phyloP scores from a whole-genome alignment of 2,113 vertebrate species.

The Lates calcarifer region DNA sequence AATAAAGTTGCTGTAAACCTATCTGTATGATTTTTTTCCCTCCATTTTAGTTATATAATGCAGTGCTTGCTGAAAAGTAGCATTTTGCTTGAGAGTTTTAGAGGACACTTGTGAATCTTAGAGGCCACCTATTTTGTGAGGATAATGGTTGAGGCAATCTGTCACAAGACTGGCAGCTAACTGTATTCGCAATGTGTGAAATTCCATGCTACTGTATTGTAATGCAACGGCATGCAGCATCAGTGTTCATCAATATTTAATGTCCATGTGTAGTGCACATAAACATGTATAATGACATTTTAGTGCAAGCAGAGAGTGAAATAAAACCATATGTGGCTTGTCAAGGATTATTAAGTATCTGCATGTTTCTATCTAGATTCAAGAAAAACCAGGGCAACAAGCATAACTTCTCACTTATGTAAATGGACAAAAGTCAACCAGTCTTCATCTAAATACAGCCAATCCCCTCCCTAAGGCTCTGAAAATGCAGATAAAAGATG shows the following conservation, averaged over 20 bases:
- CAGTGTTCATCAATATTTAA: background rate
- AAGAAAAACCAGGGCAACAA: conserved; percentile 4
- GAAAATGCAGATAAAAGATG: conserved; percentile 42
- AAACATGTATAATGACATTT: background rate
- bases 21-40: no score
- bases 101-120: background rate
- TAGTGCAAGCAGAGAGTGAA: background rate
- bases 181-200: background rate
- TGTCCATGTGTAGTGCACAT: background rate
- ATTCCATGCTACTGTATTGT: background rate
- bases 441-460: conserved; percentile 40
- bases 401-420: conserved; percentile 24
- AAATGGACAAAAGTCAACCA: conserved; percentile 32
- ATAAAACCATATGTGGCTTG: background rate
- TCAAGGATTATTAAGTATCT: background rate
- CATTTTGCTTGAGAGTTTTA: background rate
- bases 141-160: background rate
- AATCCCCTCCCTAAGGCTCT: conserved; percentile 23
- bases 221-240: background rate
- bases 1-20: background rate
- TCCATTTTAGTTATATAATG: no score
- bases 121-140: no score
- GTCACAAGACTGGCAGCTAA: background rate
- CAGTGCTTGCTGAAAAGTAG: no score
- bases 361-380: background rate